Evolutionary conservation across 2,797 vertebrate genomes (phyloP), one percentile per base, ranked within the genome.

Genomic region (Megalops cyprinoides): DNA sequence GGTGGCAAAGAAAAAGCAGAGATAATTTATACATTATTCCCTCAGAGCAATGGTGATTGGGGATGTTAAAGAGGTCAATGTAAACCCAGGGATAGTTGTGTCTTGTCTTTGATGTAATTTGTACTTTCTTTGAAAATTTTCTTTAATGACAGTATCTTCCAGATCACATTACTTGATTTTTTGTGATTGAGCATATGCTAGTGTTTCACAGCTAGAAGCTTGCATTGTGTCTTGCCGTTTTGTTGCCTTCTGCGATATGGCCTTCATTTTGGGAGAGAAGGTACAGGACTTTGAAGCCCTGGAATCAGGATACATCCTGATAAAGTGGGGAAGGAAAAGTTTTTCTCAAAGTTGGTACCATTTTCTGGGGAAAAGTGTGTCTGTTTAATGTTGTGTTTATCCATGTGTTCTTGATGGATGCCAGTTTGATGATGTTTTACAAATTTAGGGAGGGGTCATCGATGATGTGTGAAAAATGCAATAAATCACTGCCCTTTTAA

Each of bases 1-100:
- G 79, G 18, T 20, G 42, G 39, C 55, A 37, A 15, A 23, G 56
- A 34, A 51, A 53, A 28, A 20, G n/a, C 67, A 37, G 48, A 65
- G 74, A 20, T 76, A 51, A 76, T 81, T n/a, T 76, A 76, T 44
- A 28, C 31, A 39, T 49, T 34, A 67, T 65, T 31, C 76, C 74
- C 23, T 34, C 7, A 39, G 28, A 31, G 42, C 46, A 1, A 4
- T 14, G 20, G 8, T 12, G 6, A n/a, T 34, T 76, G 18, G 39
- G 15, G 28, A 9, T 6, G 1, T 49, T 42, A 51, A 18, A 73
- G 31, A 80, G 42, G 60, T 74, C 71, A 71, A 20, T 49, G 55
- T 14, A 49, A 62, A 46, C 44, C 42, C 20, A 51, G 44, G 55
- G 51, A 6, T 25, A 48, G 14, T 37, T 25, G 15, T 49, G 37